These are phyloP conservation scores for Ctenosaura bakeri DNA, from an alignment of 2,797 vertebrate species.

Conservation along the genomic window DNA sequence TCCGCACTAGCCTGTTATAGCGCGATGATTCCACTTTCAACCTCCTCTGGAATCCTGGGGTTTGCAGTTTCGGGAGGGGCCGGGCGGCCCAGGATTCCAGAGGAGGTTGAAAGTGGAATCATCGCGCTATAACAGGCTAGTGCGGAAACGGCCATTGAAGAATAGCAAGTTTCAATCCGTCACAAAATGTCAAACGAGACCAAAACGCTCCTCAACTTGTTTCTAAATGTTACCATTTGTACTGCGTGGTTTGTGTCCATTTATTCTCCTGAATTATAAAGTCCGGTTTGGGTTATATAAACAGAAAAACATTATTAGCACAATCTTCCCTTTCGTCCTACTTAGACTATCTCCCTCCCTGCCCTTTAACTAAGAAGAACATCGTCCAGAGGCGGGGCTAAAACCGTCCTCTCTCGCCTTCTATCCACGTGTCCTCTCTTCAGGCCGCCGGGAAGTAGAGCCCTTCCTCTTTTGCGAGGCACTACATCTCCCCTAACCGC, in stretches of 20 bases:
- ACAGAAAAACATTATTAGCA: not conserved
- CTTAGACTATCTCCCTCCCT: not conserved
- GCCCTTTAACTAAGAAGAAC: not conserved
- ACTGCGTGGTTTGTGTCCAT: not conserved
- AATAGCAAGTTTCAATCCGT: not conserved
- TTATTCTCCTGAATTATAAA: not conserved
- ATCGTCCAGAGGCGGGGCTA: too few species aligned
- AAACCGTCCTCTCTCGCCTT: not conserved
- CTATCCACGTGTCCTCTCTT: not conserved
- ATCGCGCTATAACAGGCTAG: too few species aligned
- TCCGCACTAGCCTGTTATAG: too few species aligned
- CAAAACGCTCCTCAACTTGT: not conserved
- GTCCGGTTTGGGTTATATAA: not conserved
- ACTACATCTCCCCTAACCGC: slow-evolving; percentile 73
- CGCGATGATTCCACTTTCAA: too few species aligned
- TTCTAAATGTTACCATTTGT: not conserved
- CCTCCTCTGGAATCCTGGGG: too few species aligned
- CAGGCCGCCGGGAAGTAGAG: not conserved
- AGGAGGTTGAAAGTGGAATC: too few species aligned
- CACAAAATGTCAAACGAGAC: not conserved
- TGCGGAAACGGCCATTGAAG: too few species aligned
- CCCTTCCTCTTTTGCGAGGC: not conserved
- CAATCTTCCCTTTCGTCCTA: not conserved
- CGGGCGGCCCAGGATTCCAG: too few species aligned
- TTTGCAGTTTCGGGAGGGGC: too few species aligned